A percentile compares a stretch with the other conserved stretches of the same genome.
Conservation (phyloP, 2,113 vertebrate genomes). For the Paraplagusia blochii region DNA sequence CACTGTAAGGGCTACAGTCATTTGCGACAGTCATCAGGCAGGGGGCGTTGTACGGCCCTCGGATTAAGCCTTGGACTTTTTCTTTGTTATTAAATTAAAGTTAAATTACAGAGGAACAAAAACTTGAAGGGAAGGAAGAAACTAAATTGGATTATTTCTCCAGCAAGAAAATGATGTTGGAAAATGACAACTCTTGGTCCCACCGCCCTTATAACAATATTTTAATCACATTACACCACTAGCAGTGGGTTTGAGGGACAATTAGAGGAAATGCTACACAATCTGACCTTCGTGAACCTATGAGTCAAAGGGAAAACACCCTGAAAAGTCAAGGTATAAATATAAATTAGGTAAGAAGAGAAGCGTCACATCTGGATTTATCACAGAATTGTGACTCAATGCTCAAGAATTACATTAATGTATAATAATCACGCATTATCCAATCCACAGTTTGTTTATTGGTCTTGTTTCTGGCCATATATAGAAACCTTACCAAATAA, state of each 20-base stretch:
- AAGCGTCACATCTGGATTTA: neutral
- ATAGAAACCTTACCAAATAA: too few species aligned
- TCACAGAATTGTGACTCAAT: neutral
- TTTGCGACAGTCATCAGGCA: too few species aligned
- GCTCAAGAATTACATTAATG: too few species aligned
- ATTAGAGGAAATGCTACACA: constrained; percentile 58
- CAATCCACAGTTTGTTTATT: too few species aligned
- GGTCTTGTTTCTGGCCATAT: too few species aligned
- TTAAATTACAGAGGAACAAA: constrained; percentile 23
- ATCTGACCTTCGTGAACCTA: constrained; percentile 15
- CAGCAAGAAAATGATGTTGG: constrained; percentile 44
- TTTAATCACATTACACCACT: constrained; percentile 50
- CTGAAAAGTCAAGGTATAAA: constrained; percentile 17
- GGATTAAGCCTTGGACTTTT: too few species aligned
- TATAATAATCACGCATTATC: too few species aligned
- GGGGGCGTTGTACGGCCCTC: too few species aligned
- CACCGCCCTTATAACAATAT: constrained; percentile 42
- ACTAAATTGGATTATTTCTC: constrained; percentile 26
- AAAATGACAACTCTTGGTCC: constrained; percentile 38
- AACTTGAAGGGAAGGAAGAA: constrained; percentile 27
- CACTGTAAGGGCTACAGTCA: too few species aligned
- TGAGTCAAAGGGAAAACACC: constrained; percentile 8
- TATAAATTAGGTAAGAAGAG: constrained; percentile 3
- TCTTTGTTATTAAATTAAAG: constrained; percentile 7
- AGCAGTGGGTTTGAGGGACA: constrained; percentile 54